Evolutionary conservation across 2,113 vertebrate genomes (phyloP), one percentile per base, ranked within the genome.

Genomic region (Steatornis caripensis): DNA sequence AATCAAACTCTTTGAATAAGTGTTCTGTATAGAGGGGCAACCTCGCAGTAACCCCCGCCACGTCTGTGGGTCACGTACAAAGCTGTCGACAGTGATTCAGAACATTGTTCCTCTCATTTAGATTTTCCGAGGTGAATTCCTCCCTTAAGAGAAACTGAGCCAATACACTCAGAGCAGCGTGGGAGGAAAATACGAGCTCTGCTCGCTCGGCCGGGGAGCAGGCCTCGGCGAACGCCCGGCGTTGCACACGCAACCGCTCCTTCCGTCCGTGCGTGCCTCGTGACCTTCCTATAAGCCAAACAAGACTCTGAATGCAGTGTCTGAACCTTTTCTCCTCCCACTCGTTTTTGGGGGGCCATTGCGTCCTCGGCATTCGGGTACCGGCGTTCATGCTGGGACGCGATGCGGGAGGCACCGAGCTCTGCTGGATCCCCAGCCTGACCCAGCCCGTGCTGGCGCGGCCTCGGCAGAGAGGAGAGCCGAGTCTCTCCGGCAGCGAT

Each of bases 201-300:
- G 19, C 2, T 13, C 68, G 1, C 18, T 12, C 23, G 3, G 12
- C 6, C 0, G 3, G 45, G 68, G 36, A 21, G 3, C 4, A 0
- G 8, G 49, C 36, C 26, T 30, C n/a, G 10, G 32, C 0, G 0
- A 39, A 9, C 2, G 0, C 8, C 53, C 45, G 13, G 15, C 55
- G 39, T 24, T 4, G 13, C 45, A 10, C 0, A 0, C 6, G 3
- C 24, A 43, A 10, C 11, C 24, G 32, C 41, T 24, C 34, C 2
- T 14, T 9, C 45, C n/a, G 14, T 6, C 32, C 0, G 1, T 14
- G n/a, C n/a, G 1, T 2, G 34, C 4, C n/a, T 80, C 13, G 0
- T 23, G 68, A 19, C 49, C 27, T 17, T 24, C 8, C 34, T 24
- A 0, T 2, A 10, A 41, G 21, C 6, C 53, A 45, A 45, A 43